Conservation (phyloP, 2,888 invertebrate species). For the Eupithecia insigniata region DNA sequence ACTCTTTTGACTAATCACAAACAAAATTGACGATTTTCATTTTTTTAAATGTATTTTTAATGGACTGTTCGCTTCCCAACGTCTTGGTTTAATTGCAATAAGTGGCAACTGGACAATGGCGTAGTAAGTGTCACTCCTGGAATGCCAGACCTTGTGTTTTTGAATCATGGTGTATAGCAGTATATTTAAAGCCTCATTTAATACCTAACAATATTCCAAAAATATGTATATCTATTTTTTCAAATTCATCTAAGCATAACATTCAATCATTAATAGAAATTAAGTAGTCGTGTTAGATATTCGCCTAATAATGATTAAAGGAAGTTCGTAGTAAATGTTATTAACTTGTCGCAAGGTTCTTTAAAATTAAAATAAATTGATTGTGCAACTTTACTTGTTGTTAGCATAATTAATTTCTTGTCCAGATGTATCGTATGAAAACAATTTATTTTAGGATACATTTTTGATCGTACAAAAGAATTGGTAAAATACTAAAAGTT, state of each 20-base stretch:
- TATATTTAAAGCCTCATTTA: not conserved
- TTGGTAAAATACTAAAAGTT: not conserved
- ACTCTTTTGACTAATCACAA: no score
- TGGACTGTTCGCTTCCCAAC: no score
- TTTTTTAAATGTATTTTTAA: no score
- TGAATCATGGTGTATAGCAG: not conserved
- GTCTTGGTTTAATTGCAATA: no score
- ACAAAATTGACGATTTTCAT: no score
- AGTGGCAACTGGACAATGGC: no score
- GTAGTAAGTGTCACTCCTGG: no score
- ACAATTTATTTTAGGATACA: not conserved
- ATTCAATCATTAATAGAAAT: not conserved
- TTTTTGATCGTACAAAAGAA: not conserved
- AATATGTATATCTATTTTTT: not conserved
- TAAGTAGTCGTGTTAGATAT: constrained; percentile 29
- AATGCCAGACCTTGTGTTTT: no score
- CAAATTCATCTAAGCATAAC: not conserved
- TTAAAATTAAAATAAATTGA: not conserved
- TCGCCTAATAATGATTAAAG: constrained; percentile 9
- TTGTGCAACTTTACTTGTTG: not conserved
- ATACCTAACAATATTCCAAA: not conserved
- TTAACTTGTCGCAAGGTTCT: not conserved
- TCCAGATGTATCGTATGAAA: not conserved
- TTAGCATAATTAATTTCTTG: not conserved
- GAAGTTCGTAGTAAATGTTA: not conserved